Conservation (phyloP, 2,888 invertebrate genomes). For the Rhimphoctona megacephalus region DNA sequence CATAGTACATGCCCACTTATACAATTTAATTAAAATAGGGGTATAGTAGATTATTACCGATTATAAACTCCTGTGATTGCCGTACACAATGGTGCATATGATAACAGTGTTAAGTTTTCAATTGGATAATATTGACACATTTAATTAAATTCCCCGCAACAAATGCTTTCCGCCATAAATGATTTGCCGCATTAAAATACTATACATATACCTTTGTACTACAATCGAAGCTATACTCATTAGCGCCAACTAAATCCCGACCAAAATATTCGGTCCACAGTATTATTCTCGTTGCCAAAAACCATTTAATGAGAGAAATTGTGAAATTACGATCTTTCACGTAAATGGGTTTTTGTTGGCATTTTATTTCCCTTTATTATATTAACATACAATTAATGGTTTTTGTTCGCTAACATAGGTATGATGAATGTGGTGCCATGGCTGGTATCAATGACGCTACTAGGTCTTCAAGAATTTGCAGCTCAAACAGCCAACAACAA, state of each 20-base stretch:
- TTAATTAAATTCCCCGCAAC: constrained; percentile 14
- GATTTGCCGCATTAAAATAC: neutral
- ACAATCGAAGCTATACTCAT: neutral
- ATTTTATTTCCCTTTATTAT: constrained; percentile 18
- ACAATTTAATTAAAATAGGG: neutral
- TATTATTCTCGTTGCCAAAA: neutral
- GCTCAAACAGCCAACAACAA: constrained; percentile 69
- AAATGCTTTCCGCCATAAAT: constrained; percentile 5
- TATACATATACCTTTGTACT: neutral
- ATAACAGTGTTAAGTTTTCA: neutral
- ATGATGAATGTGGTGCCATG: constrained; percentile 82
- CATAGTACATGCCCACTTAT: neutral
- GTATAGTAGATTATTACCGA: neutral
- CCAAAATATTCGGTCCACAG: constrained; percentile 48
- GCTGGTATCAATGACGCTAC: constrained; percentile 83
- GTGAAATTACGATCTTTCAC: constrained; percentile 14
- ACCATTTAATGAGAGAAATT: constrained; percentile 28
- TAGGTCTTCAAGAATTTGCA: constrained; percentile 79
- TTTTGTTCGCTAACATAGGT: constrained; percentile 72
- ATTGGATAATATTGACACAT: neutral
- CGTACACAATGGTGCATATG: neutral
- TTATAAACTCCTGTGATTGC: neutral
- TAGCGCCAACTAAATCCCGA: neutral
- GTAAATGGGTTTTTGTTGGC: constrained; percentile 30
- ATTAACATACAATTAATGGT: constrained; percentile 4